phyloP scores from a whole-genome alignment of 2,797 vertebrate genomes.

The Lemur catta region DNA sequence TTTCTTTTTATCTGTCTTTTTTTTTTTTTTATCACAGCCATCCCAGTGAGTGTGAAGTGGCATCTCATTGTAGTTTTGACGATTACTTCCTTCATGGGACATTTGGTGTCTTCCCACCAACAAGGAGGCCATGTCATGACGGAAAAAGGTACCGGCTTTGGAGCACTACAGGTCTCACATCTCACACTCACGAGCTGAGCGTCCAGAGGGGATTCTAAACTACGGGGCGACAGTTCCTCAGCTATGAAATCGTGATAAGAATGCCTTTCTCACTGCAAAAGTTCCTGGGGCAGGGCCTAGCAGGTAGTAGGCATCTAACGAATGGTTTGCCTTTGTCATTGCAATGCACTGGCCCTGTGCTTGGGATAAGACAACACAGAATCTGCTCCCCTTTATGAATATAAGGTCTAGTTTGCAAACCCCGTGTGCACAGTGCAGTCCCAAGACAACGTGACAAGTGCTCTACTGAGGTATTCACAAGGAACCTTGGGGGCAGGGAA shows the following conservation, averaged over 20 bases:
- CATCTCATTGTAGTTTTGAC: background rate
- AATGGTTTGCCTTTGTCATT: background rate
- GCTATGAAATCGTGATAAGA: background rate
- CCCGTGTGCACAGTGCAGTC: background rate
- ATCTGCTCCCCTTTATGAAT: background rate
- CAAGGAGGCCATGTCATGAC: background rate
- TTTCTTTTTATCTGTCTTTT: background rate
- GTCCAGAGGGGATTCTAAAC: background rate
- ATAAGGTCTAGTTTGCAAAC: background rate
- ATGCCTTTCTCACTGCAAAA: background rate
- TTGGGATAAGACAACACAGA: background rate
- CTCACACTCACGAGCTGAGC: background rate
- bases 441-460: background rate
- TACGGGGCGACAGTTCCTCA: background rate
- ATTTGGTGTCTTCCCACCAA: background rate
- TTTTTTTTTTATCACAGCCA: background rate
- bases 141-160: background rate
- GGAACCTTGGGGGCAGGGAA: fast-evolving
- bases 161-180: too few relatives aligned
- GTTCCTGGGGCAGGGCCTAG: background rate
- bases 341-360: too few relatives aligned
- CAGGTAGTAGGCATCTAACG: background rate
- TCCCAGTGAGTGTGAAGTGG: background rate
- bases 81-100: background rate
- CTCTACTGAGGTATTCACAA: background rate